phyloP scores from a whole-genome alignment of 2,797 vertebrate species.

The Mionectes olivaceus region DNA sequence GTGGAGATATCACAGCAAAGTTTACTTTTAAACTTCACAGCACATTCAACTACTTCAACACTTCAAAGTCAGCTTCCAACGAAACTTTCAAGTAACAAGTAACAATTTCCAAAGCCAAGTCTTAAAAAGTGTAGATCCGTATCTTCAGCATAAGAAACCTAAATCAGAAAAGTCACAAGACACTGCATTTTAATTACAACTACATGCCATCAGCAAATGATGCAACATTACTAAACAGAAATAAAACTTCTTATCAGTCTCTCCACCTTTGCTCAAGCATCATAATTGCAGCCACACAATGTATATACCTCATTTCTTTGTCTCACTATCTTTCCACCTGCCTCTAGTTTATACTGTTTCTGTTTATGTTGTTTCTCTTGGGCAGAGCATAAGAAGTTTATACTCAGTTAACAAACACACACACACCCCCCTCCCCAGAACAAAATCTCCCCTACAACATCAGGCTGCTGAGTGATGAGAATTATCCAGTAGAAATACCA shows the following conservation, averaged over 20 bases:
- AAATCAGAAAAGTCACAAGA: background rate
- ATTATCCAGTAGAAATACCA: background rate
- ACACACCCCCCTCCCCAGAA: background rate
- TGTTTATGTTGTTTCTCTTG: background rate
- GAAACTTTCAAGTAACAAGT: constrained; percentile 30
- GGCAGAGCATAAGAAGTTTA: background rate
- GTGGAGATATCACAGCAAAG: background rate
- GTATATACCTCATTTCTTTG: background rate
- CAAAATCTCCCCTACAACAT: background rate
- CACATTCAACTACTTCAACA: constrained; percentile 53
- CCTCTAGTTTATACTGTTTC: background rate
- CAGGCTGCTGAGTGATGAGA: background rate
- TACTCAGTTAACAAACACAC: background rate
- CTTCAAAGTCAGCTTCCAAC: constrained; percentile 50
- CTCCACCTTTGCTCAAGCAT: background rate
- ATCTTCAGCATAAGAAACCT: background rate
- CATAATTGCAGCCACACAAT: background rate
- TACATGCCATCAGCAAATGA: background rate
- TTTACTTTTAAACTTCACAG: constrained; percentile 4
- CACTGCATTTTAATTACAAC: background rate
- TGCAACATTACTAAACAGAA: background rate
- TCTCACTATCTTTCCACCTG: background rate
- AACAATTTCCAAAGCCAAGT: background rate
- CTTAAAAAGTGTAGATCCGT: background rate
- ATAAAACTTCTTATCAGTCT: background rate